A percentile compares a stretch with the other conserved stretches of the same genome.
Evolutionary conservation across 2,113 vertebrate genomes (phyloP).

Genomic region (Gasterosteus nipponicus): DNA sequence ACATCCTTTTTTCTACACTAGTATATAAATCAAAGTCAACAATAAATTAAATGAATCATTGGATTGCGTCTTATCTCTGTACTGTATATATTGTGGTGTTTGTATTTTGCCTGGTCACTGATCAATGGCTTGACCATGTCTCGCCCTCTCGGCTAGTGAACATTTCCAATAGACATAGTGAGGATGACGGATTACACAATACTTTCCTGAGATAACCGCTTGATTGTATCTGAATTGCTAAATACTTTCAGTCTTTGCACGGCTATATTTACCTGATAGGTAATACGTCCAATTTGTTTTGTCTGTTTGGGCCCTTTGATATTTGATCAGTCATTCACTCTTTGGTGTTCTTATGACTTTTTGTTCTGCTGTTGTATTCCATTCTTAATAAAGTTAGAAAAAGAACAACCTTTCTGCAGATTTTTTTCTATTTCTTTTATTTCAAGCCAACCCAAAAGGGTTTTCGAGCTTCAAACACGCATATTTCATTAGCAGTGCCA

Average conservation of each 20-base stretch:
- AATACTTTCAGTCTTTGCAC: slow-evolving; percentile 64
- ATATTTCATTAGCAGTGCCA: background rate
- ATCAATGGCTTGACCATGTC: slow-evolving; percentile 70
- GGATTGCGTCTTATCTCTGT: slow-evolving; percentile 68
- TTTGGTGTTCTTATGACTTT: slow-evolving; percentile 82
- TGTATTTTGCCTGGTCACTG: slow-evolving; percentile 66
- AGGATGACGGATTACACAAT: slow-evolving; percentile 43
- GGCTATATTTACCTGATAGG: slow-evolving; percentile 64
- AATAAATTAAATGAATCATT: slow-evolving; percentile 59
- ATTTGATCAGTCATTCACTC: slow-evolving; percentile 72
- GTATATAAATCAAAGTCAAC: slow-evolving; percentile 54
- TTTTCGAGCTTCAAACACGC: background rate
- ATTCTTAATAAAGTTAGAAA: slow-evolving; percentile 84
- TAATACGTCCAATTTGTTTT: slow-evolving; percentile 66
- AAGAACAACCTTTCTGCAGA: slow-evolving; percentile 44
- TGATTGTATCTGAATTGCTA: slow-evolving; percentile 66
- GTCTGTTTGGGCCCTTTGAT: slow-evolving; percentile 73
- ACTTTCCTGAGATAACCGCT: slow-evolving; percentile 55
- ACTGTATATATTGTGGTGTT: slow-evolving; percentile 76
- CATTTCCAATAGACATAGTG: slow-evolving; percentile 43
- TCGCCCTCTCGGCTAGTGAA: slow-evolving; percentile 47
- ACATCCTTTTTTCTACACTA: slow-evolving; percentile 61
- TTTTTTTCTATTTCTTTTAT: background rate
- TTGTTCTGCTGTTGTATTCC: slow-evolving; percentile 82
- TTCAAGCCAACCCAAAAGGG: background rate